Base-by-base conservation (phyloP, 2,113 vertebrate species). In the Bolborhynchus lineola region DNA sequence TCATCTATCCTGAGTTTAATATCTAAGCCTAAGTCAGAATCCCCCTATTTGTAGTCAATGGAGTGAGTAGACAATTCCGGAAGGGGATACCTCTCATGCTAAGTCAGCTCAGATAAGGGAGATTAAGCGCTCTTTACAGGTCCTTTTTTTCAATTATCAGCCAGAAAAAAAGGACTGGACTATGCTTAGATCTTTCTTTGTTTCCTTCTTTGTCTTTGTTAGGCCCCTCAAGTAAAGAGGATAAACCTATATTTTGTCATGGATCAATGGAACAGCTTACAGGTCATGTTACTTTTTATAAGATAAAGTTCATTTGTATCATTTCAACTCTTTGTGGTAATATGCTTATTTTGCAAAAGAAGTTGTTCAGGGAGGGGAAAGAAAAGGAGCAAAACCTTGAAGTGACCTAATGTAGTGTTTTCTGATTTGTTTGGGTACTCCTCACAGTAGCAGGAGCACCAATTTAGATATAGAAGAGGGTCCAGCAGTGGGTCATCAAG, bases 71-170 rank as follows among this genome's bases (percentile, higher is more conserved):
- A 65, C 35, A 88, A 7, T 49, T 92, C 44, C n/a, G 63, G 71
- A 80, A 88, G 53, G 76, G 16, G 31, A 77, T 94, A 75, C 28
- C 65, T 92, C 67, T 92, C 35, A 69, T 2, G 11, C 71, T 69
- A 88, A 94, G 44, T 88, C 82, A 88, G 49, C 76, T 95, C 79
- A 94, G 86, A 90, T 90, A 92, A 90, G 37, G 53, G 67, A 92
- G 71, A 94, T 94, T 86, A 94, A 94, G 95, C 90, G 63, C 70
- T 74, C 63, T 74, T 92, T 92, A 86, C 31, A 59, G 63, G 68
- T 93, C 9, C 18, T 85, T 90, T 94, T 94, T 90, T 90, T 69
- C 3, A 3, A 10, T 91, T 86, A 65, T 46, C 68, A 53, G n/a
- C 42, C 68, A 71, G 42, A 39, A 69, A 88, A 92, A 84, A 72